phyloP scores from a whole-genome alignment of 2,113 vertebrate genomes.

The Lampris incognitus region DNA sequence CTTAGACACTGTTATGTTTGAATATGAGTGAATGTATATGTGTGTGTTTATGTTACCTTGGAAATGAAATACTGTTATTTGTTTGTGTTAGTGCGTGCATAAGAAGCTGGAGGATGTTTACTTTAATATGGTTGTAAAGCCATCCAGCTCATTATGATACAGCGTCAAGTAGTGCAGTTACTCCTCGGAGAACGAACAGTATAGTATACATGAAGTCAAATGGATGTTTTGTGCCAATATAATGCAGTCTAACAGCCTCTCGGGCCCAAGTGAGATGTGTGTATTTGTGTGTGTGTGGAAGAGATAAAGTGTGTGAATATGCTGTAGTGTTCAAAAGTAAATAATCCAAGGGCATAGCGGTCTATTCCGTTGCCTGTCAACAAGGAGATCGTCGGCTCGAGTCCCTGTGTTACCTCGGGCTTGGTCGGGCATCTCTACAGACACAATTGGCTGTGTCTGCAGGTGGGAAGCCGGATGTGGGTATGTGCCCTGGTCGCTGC shows the following conservation, averaged over 20 bases:
- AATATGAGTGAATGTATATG: not conserved
- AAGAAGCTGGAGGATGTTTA: constrained; percentile 1
- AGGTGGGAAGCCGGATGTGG: too few relatives aligned
- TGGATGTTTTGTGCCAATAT: constrained; percentile 35
- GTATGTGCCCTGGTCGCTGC: too few relatives aligned
- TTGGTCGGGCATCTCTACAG: too few relatives aligned
- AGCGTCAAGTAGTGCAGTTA: constrained; percentile 24
- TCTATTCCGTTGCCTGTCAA: too few relatives aligned
- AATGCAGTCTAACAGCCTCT: constrained; percentile 33
- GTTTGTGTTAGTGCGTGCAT: not conserved
- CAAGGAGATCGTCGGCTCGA: too few relatives aligned
- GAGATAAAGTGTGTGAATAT: too few relatives aligned
- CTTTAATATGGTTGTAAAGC: constrained; percentile 24
- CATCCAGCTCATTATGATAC: constrained; percentile 14
- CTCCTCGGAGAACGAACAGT: constrained; percentile 43
- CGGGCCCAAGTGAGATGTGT: constrained; percentile 10
- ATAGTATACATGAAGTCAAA: constrained; percentile 30
- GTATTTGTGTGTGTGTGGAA: not conserved
- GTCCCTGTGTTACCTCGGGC: too few relatives aligned
- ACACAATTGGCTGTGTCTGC: too few relatives aligned
- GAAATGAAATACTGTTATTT: not conserved
- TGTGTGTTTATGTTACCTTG: not conserved
- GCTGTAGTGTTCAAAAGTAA: constrained; percentile 12
- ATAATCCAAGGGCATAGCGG: not conserved
- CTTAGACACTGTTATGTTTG: not conserved